Conservation (phyloP, 2,888 invertebrate species). For the Nesidiocoris tenuis region DNA sequence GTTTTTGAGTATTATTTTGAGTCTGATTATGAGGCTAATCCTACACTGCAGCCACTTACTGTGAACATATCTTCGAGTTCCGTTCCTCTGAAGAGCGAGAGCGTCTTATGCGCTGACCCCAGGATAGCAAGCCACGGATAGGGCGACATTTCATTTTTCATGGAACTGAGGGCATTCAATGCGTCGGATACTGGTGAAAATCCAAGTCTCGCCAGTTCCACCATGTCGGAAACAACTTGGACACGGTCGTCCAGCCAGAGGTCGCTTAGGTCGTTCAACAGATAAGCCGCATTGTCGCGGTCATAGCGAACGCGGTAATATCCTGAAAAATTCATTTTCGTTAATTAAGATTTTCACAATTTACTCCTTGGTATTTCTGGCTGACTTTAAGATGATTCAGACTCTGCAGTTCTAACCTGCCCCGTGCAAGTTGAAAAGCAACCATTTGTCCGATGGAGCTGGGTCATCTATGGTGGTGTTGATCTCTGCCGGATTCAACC, state of each 20-base stretch:
- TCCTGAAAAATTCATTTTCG: constrained; percentile 41
- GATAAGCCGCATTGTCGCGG: constrained; percentile 35
- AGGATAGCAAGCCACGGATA: constrained; percentile 45
- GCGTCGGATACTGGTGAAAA: constrained; percentile 42
- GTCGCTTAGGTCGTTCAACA: constrained; percentile 38
- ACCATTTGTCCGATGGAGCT: constrained; percentile 44
- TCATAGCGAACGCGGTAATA: constrained; percentile 45
- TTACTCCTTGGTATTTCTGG: too few relatives aligned
- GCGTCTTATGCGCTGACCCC: constrained; percentile 39
- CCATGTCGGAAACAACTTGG: constrained; percentile 44
- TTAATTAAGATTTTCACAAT: too few relatives aligned
- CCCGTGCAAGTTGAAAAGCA: constrained; percentile 47
- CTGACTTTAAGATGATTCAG: too few relatives aligned
- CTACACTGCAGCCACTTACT: too few relatives aligned
- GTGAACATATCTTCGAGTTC: constrained; percentile 40
- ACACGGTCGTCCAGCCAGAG: constrained; percentile 43
- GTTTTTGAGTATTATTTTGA: too few relatives aligned
- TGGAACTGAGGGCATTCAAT: constrained; percentile 34
- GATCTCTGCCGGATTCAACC: constrained; percentile 43
- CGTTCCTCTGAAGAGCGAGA: constrained; percentile 41
- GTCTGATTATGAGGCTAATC: too few relatives aligned
- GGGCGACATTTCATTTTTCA: constrained; percentile 40
- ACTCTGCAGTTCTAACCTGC: constrained; percentile 46
- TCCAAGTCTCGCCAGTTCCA: constrained; percentile 41
- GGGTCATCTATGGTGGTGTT: constrained; percentile 44